phyloP scores from a whole-genome alignment of 2,113 vertebrate species.

The Microtus ochrogaster region DNA sequence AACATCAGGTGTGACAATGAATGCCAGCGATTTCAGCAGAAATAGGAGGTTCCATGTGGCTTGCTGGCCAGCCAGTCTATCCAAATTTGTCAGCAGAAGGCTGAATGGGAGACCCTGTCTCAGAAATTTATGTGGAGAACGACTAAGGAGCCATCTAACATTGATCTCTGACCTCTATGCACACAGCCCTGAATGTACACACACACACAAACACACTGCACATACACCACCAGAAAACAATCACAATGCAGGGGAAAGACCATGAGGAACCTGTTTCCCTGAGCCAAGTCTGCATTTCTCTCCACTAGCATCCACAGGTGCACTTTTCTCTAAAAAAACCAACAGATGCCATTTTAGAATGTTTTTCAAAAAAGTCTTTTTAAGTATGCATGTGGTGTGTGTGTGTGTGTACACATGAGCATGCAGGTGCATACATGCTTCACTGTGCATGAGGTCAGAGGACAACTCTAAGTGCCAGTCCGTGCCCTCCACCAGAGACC shows the following conservation, averaged over 20 bases:
- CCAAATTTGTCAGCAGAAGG: neutral
- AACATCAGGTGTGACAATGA: neutral
- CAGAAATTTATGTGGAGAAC: neutral
- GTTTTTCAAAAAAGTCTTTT: neutral
- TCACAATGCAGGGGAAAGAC: neutral
- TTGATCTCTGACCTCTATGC: neutral
- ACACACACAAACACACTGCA: neutral
- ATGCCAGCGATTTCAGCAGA: neutral
- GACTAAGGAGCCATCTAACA: neutral
- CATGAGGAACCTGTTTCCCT: neutral
- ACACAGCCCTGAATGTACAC: neutral
- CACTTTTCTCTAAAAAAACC: neutral
- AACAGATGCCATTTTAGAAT: conserved; percentile 2
- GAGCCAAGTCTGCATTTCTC: neutral
- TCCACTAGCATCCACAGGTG: neutral
- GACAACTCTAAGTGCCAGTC: neutral
- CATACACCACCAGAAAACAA: neutral
- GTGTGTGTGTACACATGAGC: too few species aligned
- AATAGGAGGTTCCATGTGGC: neutral
- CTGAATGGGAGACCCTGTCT: neutral
- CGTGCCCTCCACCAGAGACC: neutral
- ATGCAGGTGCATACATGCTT: neutral
- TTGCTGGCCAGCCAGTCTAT: neutral
- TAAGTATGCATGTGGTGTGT: neutral
- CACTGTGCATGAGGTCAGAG: neutral